Evolutionary conservation across 30 jellyfish, hydroid and myxozoan genomes (phyloP), one percentile per base, ranked within the genome.

Genomic region (Morbakka virulenta): DNA sequence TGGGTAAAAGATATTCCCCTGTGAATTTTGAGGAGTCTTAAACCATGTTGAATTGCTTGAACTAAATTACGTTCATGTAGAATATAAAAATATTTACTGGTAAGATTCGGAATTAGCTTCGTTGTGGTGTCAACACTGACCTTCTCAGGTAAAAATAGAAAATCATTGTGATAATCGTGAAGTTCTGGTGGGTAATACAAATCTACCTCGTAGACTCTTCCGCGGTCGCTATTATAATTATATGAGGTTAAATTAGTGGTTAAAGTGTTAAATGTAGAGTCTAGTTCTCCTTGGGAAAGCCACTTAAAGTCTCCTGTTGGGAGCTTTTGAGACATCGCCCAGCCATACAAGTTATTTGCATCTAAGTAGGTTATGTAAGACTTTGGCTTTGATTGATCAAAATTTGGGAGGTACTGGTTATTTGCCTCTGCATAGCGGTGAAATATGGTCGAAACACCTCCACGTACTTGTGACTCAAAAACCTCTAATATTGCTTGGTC

Each of bases 251-350:
- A 22, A 32, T 68, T 77, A 28, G 70, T 67, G 32, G 62, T 62
- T 49, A 79, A 89, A 3, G 74, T 41, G 3, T 61, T 70, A 33
- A 79, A 87, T 22, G 71, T 71, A 49, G 50, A 49, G 36, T 87
- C 34, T 25, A 79, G 0, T 74, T 79, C 79, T 33, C 29, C 26
- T 12, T 79, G 85, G 20, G 47, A 23, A 67, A 77, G 21, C 93
- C 87, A 77, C 47, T 68, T 68, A 48, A 86, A 77, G 34, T 80
- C 83, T 1, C 76, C 78, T 0, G 86, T 69, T 69, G 96, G 95
- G 24, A 86, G 74, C 2, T 61, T 23, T 50, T 86, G 87, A 1
- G 63, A 0, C 97, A 88, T 88, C 4, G 96, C 96, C 95, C 96
- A 88, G 2, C 94, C 52, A 80, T 91, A 26, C 61, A 69, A 32